Evolutionary conservation across 2,797 vertebrate genomes (phyloP).

Genomic region (Ptychadena robeensis): DNA sequence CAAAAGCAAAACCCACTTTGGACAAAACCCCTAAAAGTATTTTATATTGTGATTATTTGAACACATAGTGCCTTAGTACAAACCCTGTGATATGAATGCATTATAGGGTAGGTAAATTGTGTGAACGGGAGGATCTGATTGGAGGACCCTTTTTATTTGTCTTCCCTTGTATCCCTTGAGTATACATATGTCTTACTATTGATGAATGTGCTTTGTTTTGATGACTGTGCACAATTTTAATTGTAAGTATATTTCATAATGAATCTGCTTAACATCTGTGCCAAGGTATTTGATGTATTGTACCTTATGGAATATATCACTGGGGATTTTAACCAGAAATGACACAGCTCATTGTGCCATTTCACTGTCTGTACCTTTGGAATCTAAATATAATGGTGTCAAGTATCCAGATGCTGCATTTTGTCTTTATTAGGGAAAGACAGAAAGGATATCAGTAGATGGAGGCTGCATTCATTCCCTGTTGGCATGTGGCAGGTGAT

Average conservation of each 20-base stretch:
- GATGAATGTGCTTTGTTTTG: too few species aligned
- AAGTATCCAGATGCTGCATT: slow-evolving; percentile 33
- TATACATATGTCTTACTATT: too few species aligned
- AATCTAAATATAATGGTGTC: slow-evolving; percentile 30
- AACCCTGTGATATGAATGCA: too few species aligned
- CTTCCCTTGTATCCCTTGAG: too few species aligned
- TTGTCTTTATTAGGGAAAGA: slow-evolving; percentile 71
- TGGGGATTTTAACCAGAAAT: not conserved
- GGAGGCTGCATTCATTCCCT: slow-evolving; percentile 13
- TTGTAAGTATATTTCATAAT: not conserved
- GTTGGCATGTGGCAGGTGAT: slow-evolving; percentile 63
- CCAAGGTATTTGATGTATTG: not conserved
- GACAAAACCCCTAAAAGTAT: too few species aligned
- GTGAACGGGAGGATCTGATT: too few species aligned
- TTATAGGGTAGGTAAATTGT: too few species aligned
- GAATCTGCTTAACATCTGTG: not conserved
- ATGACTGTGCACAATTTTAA: not conserved
- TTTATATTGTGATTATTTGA: too few species aligned
- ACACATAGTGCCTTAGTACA: too few species aligned
- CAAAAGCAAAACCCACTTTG: too few species aligned
- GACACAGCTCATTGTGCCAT: not conserved
- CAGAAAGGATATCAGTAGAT: slow-evolving; percentile 57
- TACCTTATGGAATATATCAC: not conserved
- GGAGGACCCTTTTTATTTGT: too few species aligned
- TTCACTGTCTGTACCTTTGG: not conserved